Base-by-base conservation (phyloP, 2,113 vertebrate genomes). In the Gopherus flavomarginatus region DNA sequence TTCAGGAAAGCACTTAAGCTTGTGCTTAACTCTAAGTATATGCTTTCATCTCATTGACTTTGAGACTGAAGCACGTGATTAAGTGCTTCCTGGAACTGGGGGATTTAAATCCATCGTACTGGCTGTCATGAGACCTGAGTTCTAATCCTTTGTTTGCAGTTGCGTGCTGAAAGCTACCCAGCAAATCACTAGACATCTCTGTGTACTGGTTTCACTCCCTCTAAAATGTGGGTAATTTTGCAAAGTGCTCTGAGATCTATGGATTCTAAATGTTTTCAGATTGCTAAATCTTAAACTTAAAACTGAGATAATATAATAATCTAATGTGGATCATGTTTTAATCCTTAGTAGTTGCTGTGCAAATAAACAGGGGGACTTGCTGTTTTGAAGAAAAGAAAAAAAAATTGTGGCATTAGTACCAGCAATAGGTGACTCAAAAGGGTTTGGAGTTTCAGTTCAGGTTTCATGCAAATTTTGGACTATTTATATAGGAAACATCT, bases 321-420 rank as follows among this genome's bases (percentile, higher is more conserved):
- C 42, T 5, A 31, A 6, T 22, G 38, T 59, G 4, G 17, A 69
- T 82, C 0, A 1, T 80, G 81, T 89, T 1, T 49, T 85, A 8
- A 3, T 89, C 6, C n/a, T 90, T 80, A 88, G 12, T 62, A 50
- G 35, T 54, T 78, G 2, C 44, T 50, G 87, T 69, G 7, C 52
- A 81, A 89, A 44, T 49, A 2, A 81, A 88, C 1, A 0, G 1
- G 84, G 2, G 1, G 57, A 24, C 27, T 12, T 59, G 1, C 5
- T 84, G 38, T 42, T n/a, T 0, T 2, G 38, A 11, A 31, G 65
- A 14, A 21, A 21, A 21, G 19, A 10, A n/a, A 91, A 78, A 50
- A 16, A 82, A 59, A 13, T 0, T 8, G 2, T 26, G 1, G 26
- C 1, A 0, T 77, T 6, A 47, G 75, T 47, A 77, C 42, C 42